Evolutionary conservation across 2,888 invertebrate species (phyloP), one percentile per base, ranked within the genome.

Genomic region (Halictus ligatus): DNA sequence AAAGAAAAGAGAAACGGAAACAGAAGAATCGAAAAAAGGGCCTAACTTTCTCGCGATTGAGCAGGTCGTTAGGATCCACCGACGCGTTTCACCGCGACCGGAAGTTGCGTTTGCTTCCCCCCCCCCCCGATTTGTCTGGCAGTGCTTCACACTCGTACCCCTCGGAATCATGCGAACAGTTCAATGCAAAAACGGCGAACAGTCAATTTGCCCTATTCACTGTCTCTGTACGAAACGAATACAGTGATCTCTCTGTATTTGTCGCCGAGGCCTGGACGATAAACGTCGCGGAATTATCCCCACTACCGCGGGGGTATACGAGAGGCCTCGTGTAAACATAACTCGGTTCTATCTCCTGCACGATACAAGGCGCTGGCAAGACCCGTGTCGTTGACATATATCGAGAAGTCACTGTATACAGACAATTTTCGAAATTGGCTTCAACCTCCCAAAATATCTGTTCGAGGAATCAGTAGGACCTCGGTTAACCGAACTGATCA

Each of bases 61-160:
- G 83, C 83, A 72, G 77, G 50, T 77, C 71, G 73, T 73, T 40
- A 50, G 67, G 84, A 81, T 50, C 60, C 76, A 67, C 80, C 69
- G 25, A 54, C 75, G n/a, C 60, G 64, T 69, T 78, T 54, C 43
- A 78, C 69, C 75, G n/a, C 79, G 60, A 81, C 43, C 85, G 84
- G 64, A 64, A 73, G 71, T 72, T 29, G 67, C 35, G 25, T 15
- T n/a, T 48, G 60, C 60, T 46, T 21, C 67, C 72, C 64, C 40
- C 21, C 67, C 72, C 64, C 40, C 21, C 74, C 64, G 75, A 13
- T 60, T 74, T 48, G 64, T 72, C 67, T 87, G 88, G 88, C 88
- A 88, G 87, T 87, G 80, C 78, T 80, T 48, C 73, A 29, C 78
- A 67, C 48, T 80, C 25, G 8, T 58, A 12, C 1, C 40, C 21